phyloP scores from a whole-genome alignment of 2,113 vertebrate species.

The Mixornis gularis region DNA sequence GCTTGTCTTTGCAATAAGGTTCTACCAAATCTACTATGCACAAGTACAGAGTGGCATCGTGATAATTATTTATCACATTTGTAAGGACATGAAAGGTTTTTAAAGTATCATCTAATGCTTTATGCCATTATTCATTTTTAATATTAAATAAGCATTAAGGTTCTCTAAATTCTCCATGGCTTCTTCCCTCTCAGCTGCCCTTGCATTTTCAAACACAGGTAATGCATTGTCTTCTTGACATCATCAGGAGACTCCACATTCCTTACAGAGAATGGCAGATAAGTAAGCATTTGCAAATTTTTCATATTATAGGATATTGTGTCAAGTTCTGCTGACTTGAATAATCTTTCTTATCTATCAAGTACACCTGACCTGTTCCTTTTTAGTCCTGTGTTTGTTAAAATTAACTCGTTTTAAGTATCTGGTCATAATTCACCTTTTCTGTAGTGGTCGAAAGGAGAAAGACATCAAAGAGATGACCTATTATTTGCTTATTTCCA shows the following conservation, averaged over 20 bases:
- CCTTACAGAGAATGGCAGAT: not conserved
- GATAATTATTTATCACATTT: not conserved
- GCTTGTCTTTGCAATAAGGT: not conserved
- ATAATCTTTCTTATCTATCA: not conserved
- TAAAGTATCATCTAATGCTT: not conserved
- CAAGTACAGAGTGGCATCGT: not conserved
- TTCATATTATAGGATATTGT: not conserved
- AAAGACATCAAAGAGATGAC: not conserved
- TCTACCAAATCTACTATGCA: not conserved
- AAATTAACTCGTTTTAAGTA: constrained; percentile 7
- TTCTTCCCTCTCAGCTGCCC: not conserved
- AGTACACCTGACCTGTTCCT: not conserved
- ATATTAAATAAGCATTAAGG: not conserved
- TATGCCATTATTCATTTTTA: not conserved
- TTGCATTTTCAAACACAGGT: not conserved
- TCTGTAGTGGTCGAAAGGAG: not conserved
- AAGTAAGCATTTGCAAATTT: not conserved
- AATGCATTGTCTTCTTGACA: not conserved
- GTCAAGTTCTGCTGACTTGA: not conserved
- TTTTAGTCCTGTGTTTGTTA: not conserved
- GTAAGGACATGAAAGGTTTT: not conserved
- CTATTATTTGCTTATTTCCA: not conserved
- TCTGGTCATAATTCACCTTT: not conserved
- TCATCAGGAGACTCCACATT: not conserved
- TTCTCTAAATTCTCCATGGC: not conserved